A percentile compares a stretch with the other conserved stretches of the same genome.
These are phyloP conservation scores for Corydoras sp. DNA, from an alignment of 2,113 vertebrate genomes.

Conservation along the genomic window DNA sequence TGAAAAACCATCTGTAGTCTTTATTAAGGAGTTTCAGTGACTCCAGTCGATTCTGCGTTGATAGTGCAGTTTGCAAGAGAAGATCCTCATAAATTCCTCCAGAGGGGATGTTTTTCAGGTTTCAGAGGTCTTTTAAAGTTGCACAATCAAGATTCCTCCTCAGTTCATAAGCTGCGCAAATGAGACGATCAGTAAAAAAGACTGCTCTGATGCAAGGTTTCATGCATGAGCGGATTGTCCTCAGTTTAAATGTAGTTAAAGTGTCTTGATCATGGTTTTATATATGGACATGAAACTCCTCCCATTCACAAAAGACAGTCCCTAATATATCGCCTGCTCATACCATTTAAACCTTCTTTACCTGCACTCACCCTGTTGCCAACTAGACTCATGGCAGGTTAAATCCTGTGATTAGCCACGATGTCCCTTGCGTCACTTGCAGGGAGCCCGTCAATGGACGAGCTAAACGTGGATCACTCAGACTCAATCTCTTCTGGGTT, in stretches of 20 bases:
- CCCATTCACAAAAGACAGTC: conserved; percentile 8
- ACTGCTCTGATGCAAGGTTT: neutral
- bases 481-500: conserved; percentile 23
- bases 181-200: no score
- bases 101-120: no score
- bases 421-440: conserved; percentile 55
- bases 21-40: no score
- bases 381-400: conserved; percentile 3
- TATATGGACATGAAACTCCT: neutral
- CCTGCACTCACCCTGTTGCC: neutral
- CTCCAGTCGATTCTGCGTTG: no score
- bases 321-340: neutral
- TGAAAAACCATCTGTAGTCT: neutral
- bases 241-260: neutral
- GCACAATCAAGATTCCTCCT: neutral
- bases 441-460: conserved; percentile 22
- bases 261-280: neutral
- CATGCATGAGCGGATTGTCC: neutral
- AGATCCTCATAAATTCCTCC: no score
- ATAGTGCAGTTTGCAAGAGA: no score
- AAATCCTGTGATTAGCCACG: conserved; percentile 41
- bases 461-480: conserved; percentile 43
- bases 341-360: conserved; percentile 51
- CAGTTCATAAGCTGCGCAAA: neutral
- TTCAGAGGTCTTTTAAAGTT: no score